Evolutionary conservation across 2,113 vertebrate genomes (phyloP), one percentile per base, ranked within the genome.

Genomic region (Gavialis gangeticus): DNA sequence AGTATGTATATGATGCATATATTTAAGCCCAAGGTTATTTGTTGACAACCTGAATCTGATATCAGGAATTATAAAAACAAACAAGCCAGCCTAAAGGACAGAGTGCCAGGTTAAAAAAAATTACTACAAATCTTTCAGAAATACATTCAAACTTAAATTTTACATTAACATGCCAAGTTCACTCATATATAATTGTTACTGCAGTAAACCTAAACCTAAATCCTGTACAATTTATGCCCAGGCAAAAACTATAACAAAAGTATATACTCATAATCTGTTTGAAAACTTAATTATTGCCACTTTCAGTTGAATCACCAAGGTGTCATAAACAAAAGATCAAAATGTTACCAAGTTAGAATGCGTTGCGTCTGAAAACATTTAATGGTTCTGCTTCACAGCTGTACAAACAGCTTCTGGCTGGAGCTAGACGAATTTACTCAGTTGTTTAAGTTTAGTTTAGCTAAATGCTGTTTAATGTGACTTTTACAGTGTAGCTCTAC

Each of bases 1-100:
- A 85, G 67, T 91, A 82, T 63, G 77, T 76, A 85, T 59, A 58
- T 73, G n/a, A 22, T 60, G 90, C 82, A 64, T 82, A 85, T 81
- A 90, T 93, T 91, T 93, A 94, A 92, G 58, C 84, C 96, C 62
- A 87, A 83, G 55, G 21, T 88, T 91, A 89, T 22, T 84, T 94
- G 73, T 13, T 85, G 73, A 94, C 62, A 80, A 67, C 82, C 84
- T 82, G 76, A 90, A 92, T 90, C 85, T 67, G n/a, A 94, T 82
- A 82, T 13, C 93, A 89, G 60, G 67, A 91, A 94, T 87, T 92
- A 95, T 92, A 93, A 85, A 25, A 88, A 91, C n/a, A 91, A 96
- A 88, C 13, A 92, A 92, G 24, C 80, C 91, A 84, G 79, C 24
- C 34, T 79, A 90, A 30, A 87, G 60, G 75, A 91, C 78, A 92